phyloP scores from a whole-genome alignment of 2,113 vertebrate genomes.

The Sebastes schlegelii region DNA sequence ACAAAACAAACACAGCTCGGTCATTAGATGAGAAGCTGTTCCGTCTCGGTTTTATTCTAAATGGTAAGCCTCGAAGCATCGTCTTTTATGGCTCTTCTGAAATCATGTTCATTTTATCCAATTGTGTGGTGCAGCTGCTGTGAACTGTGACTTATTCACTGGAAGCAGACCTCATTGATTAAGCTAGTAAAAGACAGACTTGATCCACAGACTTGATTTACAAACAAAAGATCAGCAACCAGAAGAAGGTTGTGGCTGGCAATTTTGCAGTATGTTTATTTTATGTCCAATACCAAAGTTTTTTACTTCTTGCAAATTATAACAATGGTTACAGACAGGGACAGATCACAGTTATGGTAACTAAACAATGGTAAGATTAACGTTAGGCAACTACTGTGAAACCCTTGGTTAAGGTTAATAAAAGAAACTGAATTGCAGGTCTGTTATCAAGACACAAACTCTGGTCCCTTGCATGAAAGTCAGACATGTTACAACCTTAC shows the following conservation, averaged over 20 bases:
- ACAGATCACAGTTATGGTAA: background rate
- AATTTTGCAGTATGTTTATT: background rate
- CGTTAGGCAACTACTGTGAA: background rate
- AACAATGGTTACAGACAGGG: background rate
- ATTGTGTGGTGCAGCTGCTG: background rate
- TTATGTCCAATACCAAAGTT: background rate
- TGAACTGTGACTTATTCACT: background rate
- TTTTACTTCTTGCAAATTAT: background rate
- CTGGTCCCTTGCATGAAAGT: background rate
- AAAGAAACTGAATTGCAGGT: background rate
- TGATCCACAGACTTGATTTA: background rate
- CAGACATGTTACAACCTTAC: background rate
- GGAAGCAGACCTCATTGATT: background rate
- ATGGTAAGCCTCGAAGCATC: background rate
- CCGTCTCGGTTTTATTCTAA: background rate
- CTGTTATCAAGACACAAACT: background rate
- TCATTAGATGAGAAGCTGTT: background rate
- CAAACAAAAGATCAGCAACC: background rate
- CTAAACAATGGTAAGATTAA: background rate
- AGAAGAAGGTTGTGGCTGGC: background rate
- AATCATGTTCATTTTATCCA: conserved; percentile 2
- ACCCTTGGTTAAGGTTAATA: background rate
- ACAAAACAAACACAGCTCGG: conserved; percentile 28
- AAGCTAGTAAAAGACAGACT: background rate
- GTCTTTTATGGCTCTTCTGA: conserved; percentile 4